Evolutionary conservation across 2,888 invertebrate genomes (phyloP), one percentile per base, ranked within the genome.

Genomic region (Autographa pulchrina): DNA sequence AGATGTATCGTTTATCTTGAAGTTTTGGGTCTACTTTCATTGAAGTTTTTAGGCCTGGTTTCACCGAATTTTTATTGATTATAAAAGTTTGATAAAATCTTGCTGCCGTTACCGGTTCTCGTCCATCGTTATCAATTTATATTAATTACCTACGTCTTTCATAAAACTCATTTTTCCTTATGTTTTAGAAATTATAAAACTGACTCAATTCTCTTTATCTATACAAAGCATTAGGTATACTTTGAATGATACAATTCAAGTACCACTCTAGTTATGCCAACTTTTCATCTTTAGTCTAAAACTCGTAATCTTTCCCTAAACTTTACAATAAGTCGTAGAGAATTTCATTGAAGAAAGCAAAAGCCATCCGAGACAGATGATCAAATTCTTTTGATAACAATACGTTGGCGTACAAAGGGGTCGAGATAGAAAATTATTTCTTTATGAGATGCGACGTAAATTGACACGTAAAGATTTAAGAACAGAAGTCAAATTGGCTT

Each of bases 381-480:
- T 88, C 85, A 88, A 86, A 88, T 86, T 87, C 86, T 89, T 87
- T 85, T 85, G 89, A 89, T 86, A 88, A 84, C 85, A 82, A 84
- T 82, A 83, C 79, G 75, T 78, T 68, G 72, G 67, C 74, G 79
- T 81, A 85, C 87, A 88, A 88, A 87, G 83, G 83, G 72, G 72
- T 82, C 63, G 68, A 78, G 68, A 75, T 75, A 75, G 83, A 86
- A 86, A 88, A 86, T 83, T 79, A 87, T 87, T 84, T 84, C 72
- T 61, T 65, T 72, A 77, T 54, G 65, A 71, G 65, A 16, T 65
- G 56, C 68, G 65, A 78, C 70, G 81, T 64, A 77, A 87, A 84
- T 76, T 86, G 76, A 54, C 67, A 79, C 82, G 74, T 85, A 83
- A 70, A 60, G 43, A 62, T 64, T 75, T 68, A 48, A 58, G 48